These are phyloP conservation scores for Capromys pilorides DNA, from an alignment of 2,797 vertebrate genomes.

Conservation along the genomic window DNA sequence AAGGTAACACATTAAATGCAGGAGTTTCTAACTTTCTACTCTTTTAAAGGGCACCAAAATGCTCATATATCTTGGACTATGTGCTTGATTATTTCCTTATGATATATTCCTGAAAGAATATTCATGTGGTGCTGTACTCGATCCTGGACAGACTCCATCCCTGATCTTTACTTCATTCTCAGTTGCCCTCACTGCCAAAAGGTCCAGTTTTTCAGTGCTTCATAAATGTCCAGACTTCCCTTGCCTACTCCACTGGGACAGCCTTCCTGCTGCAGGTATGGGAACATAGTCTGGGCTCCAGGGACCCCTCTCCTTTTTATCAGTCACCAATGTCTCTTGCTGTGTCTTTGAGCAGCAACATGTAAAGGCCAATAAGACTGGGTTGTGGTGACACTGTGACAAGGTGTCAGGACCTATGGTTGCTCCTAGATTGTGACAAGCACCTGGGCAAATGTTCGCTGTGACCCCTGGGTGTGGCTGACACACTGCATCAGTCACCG, in stretches of 20 bases:
- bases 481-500: constrained; percentile 61
- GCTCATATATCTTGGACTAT: not conserved
- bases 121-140: not conserved
- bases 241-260: not conserved
- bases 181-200: not conserved
- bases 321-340: not conserved
- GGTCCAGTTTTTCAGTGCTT: not conserved
- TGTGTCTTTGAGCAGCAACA: constrained; percentile 32
- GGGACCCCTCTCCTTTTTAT: not conserved
- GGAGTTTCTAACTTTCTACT: not conserved
- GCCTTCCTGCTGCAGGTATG: not conserved
- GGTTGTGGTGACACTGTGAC: constrained; percentile 60
- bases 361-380: constrained; percentile 76
- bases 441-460: constrained; percentile 6
- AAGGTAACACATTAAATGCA: too few species aligned
- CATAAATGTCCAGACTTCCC: not conserved
- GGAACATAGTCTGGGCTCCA: not conserved
- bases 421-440: constrained; percentile 55
- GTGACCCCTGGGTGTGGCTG: constrained; percentile 60
- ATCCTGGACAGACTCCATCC: not conserved
- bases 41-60: not conserved
- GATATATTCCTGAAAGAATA: not conserved
- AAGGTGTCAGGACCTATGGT: constrained; percentile 72
- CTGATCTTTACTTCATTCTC: not conserved
- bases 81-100: not conserved